These are phyloP conservation scores for Coreoperca whiteheadi DNA, from an alignment of 2,113 vertebrate genomes.

Conservation along the genomic window DNA sequence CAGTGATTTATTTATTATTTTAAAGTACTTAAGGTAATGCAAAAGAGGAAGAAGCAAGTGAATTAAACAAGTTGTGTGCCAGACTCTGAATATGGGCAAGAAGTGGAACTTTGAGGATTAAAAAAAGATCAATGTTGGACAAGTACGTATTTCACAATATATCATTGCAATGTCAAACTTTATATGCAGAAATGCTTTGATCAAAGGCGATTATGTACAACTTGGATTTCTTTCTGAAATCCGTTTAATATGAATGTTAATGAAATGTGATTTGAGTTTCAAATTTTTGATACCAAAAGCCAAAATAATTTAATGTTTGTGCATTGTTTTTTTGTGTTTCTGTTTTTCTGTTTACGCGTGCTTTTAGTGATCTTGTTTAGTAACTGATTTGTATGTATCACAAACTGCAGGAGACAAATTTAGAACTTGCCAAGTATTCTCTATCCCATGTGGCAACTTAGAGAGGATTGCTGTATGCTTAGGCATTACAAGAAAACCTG, in stretches of 20 bases:
- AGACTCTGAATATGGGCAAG: background rate
- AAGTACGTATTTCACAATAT: background rate
- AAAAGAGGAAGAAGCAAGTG: slow-evolving; percentile 11
- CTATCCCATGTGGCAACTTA: background rate
- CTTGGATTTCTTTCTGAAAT: background rate
- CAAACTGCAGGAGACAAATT: background rate
- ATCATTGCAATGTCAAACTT: background rate
- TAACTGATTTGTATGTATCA: background rate
- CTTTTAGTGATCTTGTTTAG: background rate
- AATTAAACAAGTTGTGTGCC: slow-evolving; percentile 3
- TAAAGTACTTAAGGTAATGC: slow-evolving; percentile 49
- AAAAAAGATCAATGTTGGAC: slow-evolving; percentile 25
- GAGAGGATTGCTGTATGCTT: background rate
- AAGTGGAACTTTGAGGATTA: background rate
- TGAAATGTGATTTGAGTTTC: background rate
- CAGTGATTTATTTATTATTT: slow-evolving; percentile 23
- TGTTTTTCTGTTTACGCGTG: background rate
- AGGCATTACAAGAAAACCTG: background rate
- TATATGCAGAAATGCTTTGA: background rate
- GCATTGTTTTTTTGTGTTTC: background rate
- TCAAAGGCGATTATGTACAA: background rate
- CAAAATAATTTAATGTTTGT: background rate
- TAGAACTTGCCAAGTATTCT: background rate
- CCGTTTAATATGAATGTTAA: background rate
- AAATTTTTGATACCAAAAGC: background rate